phyloP scores from a whole-genome alignment of 2,797 vertebrate genomes.

The Lemur catta region DNA sequence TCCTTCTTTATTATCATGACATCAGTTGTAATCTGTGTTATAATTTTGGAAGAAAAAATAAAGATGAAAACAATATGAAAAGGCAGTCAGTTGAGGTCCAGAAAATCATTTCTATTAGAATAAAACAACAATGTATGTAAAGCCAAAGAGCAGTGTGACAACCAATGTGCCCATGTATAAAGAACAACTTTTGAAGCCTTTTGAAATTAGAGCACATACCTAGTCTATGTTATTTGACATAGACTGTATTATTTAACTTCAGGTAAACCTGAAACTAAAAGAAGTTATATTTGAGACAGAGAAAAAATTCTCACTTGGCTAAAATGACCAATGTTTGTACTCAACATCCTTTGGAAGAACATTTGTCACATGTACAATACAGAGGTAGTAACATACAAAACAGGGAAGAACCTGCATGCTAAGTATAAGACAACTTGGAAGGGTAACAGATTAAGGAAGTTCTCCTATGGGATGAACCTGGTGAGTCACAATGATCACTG shows the following conservation, averaged over 20 bases:
- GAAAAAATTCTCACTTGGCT: conserved; percentile 1
- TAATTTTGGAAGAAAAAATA: conserved; percentile 3
- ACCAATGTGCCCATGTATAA: background rate
- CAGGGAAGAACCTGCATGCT: background rate
- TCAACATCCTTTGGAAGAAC: conserved; percentile 16
- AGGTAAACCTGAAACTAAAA: conserved; percentile 42
- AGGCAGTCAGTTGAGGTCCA: conserved; percentile 11
- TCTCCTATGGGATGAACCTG: background rate
- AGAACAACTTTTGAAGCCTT: conserved; percentile 22
- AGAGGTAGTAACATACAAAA: background rate
- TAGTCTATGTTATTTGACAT: background rate
- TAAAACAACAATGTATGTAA: background rate
- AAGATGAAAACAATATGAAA: conserved; percentile 20
- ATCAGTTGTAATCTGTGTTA: background rate
- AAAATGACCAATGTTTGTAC: background rate
- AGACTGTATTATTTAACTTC: conserved; percentile 5
- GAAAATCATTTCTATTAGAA: conserved; percentile 28
- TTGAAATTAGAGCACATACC: background rate
- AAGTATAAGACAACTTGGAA: conserved; percentile 5
- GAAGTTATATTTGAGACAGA: conserved; percentile 14
- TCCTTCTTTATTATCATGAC: background rate
- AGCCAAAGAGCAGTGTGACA: background rate
- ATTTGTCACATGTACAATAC: background rate
- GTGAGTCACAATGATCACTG: background rate
- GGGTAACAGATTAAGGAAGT: background rate